These are phyloP conservation scores for Vespertilio murinus DNA, from an alignment of 2,797 vertebrate genomes.

Conservation along the genomic window DNA sequence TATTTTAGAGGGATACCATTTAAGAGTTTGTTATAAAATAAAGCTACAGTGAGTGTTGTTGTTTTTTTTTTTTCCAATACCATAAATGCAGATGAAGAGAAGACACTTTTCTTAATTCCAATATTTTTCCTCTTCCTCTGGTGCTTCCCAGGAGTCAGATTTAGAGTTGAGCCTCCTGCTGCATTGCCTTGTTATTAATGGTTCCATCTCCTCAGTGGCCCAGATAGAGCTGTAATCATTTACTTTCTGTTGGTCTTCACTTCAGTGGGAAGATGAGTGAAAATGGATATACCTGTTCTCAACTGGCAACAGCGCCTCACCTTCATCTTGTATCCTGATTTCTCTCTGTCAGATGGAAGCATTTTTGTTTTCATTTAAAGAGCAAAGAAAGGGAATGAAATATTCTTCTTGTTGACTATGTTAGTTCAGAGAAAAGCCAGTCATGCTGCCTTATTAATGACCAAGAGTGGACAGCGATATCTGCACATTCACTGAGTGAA, in stretches of 20 bases:
- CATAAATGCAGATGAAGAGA: not conserved
- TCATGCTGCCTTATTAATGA: not conserved
- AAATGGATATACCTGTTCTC: not conserved
- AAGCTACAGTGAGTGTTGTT: not conserved
- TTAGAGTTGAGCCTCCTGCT: not conserved
- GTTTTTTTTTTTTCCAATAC: not conserved
- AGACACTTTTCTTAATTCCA: slow-evolving; percentile 52
- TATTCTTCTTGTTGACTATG: not conserved
- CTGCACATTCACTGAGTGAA: not conserved
- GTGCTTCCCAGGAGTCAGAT: not conserved
- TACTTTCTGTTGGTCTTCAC: slow-evolving; percentile 9
- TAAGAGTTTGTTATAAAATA: not conserved
- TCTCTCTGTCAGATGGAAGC: not conserved
- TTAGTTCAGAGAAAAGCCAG: not conserved
- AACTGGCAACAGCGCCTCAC: not conserved
- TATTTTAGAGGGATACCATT: slow-evolving; percentile 7
- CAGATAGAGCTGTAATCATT: not conserved
- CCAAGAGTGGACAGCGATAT: not conserved
- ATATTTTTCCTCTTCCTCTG: not conserved
- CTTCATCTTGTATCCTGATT: not conserved
- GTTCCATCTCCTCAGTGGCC: slow-evolving; percentile 54
- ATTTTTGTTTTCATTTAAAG: slow-evolving; percentile 23
- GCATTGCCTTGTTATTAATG: slow-evolving; percentile 57
- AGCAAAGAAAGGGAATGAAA: not conserved
- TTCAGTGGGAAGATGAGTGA: slow-evolving; percentile 28